Base-by-base conservation (phyloP, 2,113 vertebrate genomes). In the Microcebus tavaratra region DNA sequence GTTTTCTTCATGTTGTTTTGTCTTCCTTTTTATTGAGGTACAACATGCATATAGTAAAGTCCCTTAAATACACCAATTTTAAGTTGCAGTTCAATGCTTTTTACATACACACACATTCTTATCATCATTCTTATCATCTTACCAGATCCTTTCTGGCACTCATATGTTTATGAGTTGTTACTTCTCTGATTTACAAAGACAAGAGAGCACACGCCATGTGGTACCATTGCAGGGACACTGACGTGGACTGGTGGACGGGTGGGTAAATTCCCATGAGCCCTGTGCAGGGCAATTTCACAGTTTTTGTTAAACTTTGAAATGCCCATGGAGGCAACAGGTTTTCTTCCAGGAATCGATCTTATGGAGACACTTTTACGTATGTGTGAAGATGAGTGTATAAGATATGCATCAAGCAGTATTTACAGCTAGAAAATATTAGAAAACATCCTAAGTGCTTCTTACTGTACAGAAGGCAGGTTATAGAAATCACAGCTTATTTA, bases 121-220 rank as follows among this genome's bases (percentile, higher is more conserved):
- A 12, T 75, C 21, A 59, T 45, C 42, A 42, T 42, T 42, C 42
- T 42, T 42, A 42, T 42, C 42, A 42, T 42, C 5, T 42, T 42
- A 6, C 12, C 39, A 59, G 57, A 34, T 90, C 59, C 78, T 73
- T 92, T n/a, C 15, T 27, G 45, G 59, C 65, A 55, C 20, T 63
- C 9, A 18, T 27, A 27, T 55, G 21, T 67, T 92, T 55, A 70
- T 73, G 70, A 45, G 45, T 8, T 45, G 31, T 81, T 70, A 68
- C 25, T 85, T 84, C 31, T 79, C 39, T 79, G 45, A 90, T 88
- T 88, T 95, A 27, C 82, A 82, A 92, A 82, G 81, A 81, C 48
- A 76, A 59, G 42, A 42, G 68, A 91, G 21, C 14, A 53, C 21
- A 39, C 18, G 10, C 17, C 0, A 72, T 31, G 50, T 2, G 23